Percentiles rank a stretch among this genome's conserved stretches.
These are phyloP conservation scores for Apodemus speciosus DNA, from an alignment of 2,113 vertebrate genomes.

Conservation along the genomic window DNA sequence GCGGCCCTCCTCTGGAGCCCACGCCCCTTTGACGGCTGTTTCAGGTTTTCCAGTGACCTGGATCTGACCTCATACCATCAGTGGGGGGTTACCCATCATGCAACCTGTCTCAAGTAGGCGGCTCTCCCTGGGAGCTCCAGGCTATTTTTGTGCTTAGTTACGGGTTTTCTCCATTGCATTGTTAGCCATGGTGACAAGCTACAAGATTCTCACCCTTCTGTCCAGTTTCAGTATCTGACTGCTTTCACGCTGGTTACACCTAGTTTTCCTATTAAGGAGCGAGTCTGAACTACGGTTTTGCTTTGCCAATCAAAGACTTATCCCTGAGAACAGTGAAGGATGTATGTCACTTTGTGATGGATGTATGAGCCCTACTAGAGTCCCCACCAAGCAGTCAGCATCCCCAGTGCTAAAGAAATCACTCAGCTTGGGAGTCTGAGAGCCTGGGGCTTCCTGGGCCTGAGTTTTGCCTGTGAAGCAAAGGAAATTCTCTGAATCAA, in stretches of 20 bases:
- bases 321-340: conserved; percentile 36
- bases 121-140: conserved; percentile 71
- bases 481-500: background rate
- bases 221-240: conserved; percentile 23
- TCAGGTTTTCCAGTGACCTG: conserved; percentile 80
- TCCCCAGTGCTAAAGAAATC: background rate
- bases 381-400: background rate
- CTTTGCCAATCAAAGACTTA: conserved; percentile 65
- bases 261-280: conserved; percentile 74
- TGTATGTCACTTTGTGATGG: background rate
- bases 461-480: background rate
- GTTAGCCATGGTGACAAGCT: conserved; percentile 67
- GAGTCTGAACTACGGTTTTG: conserved; percentile 47
- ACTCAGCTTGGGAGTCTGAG: background rate
- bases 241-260: conserved; percentile 67
- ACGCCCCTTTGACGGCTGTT: conserved; percentile 76
- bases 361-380: background rate
- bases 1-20: conserved; percentile 70
- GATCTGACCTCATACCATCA: conserved; percentile 79
- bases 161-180: conserved; percentile 59
- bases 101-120: conserved; percentile 49
- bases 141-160: conserved; percentile 79
- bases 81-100: conserved; percentile 61
- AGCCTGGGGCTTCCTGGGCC: background rate
- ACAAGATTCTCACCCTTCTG: conserved; percentile 56